Base-by-base conservation (phyloP, 1,140 invertebrate genomes). In the Portunus trituberculatus region DNA sequence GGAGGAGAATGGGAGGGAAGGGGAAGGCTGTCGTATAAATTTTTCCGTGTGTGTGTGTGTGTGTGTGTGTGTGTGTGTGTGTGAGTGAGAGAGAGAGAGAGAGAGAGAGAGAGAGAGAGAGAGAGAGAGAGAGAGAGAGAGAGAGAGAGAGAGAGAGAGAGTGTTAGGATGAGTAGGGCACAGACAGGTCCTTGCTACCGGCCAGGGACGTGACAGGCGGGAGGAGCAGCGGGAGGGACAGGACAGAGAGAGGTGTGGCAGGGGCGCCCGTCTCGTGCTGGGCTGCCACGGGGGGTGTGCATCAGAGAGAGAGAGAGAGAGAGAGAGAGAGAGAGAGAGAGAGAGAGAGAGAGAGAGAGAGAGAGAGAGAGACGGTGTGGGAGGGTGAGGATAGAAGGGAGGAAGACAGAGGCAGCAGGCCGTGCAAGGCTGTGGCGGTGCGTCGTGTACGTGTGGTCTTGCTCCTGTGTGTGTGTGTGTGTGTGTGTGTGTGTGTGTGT, bases 81-180 rank as follows among this genome's bases (percentile, higher is more conserved):
- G 31, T 16, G 91, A 16, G 59, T 14, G 83, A 25, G 83, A 84
- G 83, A 84, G 83, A 84, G 14, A 84, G 83, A 84, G 14, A 84
- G 83, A 84, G 14, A 84, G 83, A 84, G 14, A 84, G 88, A 90
- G 7, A 90, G 88, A 90, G 31, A 90, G 88, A 90, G 31, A 90
- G 88, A 90, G 4, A 90, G 45, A 90, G 88, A 90, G 88, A 90
- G 88, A 90, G 88, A 90, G 88, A 90, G 88, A 90, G 88, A 90
- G 88, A 90, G 88, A 90, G 88, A 45, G 88, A 90, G 88, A 90
- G 87, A 39, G 87, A 89, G 45, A 45, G 46, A 48, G 46, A 7
- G 39, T 31, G 20, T 82, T 82, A 20, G 20, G n/a, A 7, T 25
- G 88, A 90, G 16, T 3, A 48, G 12, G 39, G 39, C 39, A 39